Percentiles rank a stretch among this genome's conserved stretches.
These are phyloP conservation scores for Lysandra bellargus DNA, from an alignment of 2,888 invertebrate genomes.

Conservation along the genomic window DNA sequence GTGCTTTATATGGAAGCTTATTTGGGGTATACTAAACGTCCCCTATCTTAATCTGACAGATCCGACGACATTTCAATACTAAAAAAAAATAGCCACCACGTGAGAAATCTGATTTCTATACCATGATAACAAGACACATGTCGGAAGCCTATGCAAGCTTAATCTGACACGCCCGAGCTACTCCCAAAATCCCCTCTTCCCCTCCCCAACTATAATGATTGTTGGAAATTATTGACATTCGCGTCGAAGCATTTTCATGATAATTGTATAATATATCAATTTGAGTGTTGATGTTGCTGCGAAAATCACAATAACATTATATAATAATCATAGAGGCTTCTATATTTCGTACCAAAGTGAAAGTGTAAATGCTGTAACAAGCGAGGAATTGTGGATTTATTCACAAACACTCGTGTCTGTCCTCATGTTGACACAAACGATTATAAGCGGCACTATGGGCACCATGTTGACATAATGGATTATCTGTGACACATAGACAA, in stretches of 20 bases:
- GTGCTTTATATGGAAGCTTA: too few species aligned
- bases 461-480: conserved; percentile 39
- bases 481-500: conserved; percentile 37
- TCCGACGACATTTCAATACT: too few species aligned
- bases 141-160: too few species aligned
- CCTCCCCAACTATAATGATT: too few species aligned
- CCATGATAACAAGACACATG: too few species aligned
- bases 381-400: conserved; percentile 35
- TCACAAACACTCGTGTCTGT: conserved; percentile 37
- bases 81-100: too few species aligned
- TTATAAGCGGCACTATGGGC: conserved; percentile 36
- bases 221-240: background rate
- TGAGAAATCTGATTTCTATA: too few species aligned
- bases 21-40: too few species aligned
- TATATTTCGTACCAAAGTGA: conserved; percentile 20
- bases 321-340: background rate
- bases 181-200: too few species aligned
- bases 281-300: background rate
- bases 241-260: background rate
- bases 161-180: too few species aligned
- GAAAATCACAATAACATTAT: background rate
- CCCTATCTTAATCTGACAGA: too few species aligned
- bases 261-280: background rate
- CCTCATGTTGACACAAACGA: conserved; percentile 38
- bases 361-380: conserved; percentile 31